Evolutionary conservation across 2,113 vertebrate genomes (phyloP).

Genomic region (Crotophaga sulcirostris): DNA sequence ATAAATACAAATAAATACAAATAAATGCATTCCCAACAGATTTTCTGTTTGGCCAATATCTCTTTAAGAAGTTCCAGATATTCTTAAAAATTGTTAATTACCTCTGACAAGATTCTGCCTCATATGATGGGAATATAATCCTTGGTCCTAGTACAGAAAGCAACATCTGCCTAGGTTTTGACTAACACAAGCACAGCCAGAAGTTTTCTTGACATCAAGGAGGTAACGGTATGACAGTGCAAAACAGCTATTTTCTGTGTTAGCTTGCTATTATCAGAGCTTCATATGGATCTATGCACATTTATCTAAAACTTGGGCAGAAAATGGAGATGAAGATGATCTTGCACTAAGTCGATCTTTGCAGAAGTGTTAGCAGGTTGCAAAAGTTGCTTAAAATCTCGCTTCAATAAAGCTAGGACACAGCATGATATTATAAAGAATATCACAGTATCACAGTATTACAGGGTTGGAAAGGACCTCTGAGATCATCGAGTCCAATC

Average conservation of each 20-base stretch:
- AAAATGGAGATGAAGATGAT: background rate
- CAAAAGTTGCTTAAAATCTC: background rate
- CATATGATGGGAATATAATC: background rate
- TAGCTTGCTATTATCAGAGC: background rate
- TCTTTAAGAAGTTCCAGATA: background rate
- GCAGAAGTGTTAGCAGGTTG: background rate
- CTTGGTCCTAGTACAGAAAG: background rate
- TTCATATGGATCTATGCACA: background rate
- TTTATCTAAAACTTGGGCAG: background rate
- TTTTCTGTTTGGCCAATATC: background rate
- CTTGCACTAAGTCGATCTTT: background rate
- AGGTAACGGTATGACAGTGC: background rate
- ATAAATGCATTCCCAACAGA: background rate
- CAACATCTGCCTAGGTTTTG: background rate
- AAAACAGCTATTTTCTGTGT: background rate
- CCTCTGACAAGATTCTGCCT: background rate
- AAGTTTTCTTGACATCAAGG: background rate
- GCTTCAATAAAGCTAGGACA: background rate
- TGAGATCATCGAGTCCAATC: too few relatives aligned
- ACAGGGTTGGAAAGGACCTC: too few relatives aligned
- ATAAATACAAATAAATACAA: background rate
- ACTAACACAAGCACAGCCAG: background rate
- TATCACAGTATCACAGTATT: too few relatives aligned
- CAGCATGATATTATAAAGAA: background rate
- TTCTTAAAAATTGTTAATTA: background rate